These are phyloP conservation scores for Pseudonaja textilis DNA, from an alignment of 2,113 vertebrate genomes.

Conservation along the genomic window DNA sequence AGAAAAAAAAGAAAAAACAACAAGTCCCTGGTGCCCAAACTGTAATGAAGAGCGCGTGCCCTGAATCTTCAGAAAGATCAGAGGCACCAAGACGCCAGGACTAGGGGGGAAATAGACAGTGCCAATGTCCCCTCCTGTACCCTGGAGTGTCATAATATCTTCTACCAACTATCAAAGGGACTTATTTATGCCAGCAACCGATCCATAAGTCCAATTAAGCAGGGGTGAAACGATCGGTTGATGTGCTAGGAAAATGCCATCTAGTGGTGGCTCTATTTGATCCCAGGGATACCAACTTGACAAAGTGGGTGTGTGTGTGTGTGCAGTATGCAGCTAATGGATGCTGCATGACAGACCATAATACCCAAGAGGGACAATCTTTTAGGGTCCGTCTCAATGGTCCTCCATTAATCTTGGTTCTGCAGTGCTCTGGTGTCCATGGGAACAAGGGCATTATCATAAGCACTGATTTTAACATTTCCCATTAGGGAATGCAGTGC, in stretches of 20 bases:
- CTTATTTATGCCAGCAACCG: constrained; percentile 99
- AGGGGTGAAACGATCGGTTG: constrained; percentile 83
- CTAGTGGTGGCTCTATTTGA: constrained; percentile 76
- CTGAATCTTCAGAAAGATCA: constrained; percentile 97
- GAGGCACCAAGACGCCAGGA: constrained; percentile 92
- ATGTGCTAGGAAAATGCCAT: constrained; percentile 88
- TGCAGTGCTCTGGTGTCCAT: constrained; percentile 69
- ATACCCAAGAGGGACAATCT: constrained; percentile 73
- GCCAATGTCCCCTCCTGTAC: constrained; percentile 91
- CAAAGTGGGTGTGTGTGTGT: constrained; percentile 63
- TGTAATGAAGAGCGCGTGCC: constrained; percentile 99
- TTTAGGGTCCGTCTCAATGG: constrained; percentile 72
- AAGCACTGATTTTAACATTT: constrained; percentile 71
- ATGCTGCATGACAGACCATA: constrained; percentile 69
- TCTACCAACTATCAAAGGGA: constrained; percentile 99
- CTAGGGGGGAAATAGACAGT: constrained; percentile 86
- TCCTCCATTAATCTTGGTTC: constrained; percentile 74
- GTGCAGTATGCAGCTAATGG: constrained; percentile 70
- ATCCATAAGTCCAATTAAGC: constrained; percentile 96
- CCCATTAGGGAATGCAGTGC: constrained; percentile 62
- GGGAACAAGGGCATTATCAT: constrained; percentile 74
- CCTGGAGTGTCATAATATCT: constrained; percentile 98
- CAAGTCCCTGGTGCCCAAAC: constrained; percentile 96
- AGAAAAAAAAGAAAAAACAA: constrained; percentile 68
- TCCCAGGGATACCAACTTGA: constrained; percentile 73